phyloP scores from a whole-genome alignment of 1,140 invertebrate species.

The Ips nitidus region DNA sequence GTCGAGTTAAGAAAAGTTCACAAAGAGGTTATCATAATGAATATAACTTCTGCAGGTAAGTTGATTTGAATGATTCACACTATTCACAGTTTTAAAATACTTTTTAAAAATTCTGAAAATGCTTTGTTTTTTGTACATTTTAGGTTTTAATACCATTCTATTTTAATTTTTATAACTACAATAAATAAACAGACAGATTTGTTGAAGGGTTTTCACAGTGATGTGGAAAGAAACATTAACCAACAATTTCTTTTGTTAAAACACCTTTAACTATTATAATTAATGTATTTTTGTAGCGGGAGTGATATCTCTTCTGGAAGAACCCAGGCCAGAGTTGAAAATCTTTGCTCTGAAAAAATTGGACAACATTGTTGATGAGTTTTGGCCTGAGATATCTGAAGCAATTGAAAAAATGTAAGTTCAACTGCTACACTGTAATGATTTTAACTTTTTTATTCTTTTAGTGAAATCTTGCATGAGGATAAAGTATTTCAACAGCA shows the following conservation, averaged over 20 bases:
- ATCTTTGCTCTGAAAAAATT: conserved; percentile 90
- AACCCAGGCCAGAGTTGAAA: conserved; percentile 89
- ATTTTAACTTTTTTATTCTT: conserved; percentile 10
- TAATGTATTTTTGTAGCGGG: conserved; percentile 63
- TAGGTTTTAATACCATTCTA: no score
- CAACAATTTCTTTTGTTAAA: no score
- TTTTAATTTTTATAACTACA: no score
- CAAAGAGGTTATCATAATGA: conserved; percentile 32
- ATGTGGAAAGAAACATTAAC: no score
- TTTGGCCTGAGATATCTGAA: conserved; percentile 98
- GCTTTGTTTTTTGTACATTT: no score
- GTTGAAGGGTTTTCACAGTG: no score
- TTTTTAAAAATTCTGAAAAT: not conserved
- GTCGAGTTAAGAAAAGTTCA: no score
- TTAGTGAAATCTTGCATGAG: conserved; percentile 91
- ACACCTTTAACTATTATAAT: no score
- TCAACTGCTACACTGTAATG: not conserved
- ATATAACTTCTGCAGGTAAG: conserved; percentile 49
- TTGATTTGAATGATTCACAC: not conserved
- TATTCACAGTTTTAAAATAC: not conserved
- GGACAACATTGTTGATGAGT: conserved; percentile 93
- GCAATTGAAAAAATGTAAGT: conserved; percentile 93
- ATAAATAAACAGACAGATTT: no score
- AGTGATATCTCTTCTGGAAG: conserved; percentile 93
- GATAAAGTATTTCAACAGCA: conserved; percentile 85